Percentiles rank a stretch among this genome's conserved stretches.
These are phyloP conservation scores for Mythimna loreyi DNA, from an alignment of 2,888 invertebrate genomes.

Conservation along the genomic window DNA sequence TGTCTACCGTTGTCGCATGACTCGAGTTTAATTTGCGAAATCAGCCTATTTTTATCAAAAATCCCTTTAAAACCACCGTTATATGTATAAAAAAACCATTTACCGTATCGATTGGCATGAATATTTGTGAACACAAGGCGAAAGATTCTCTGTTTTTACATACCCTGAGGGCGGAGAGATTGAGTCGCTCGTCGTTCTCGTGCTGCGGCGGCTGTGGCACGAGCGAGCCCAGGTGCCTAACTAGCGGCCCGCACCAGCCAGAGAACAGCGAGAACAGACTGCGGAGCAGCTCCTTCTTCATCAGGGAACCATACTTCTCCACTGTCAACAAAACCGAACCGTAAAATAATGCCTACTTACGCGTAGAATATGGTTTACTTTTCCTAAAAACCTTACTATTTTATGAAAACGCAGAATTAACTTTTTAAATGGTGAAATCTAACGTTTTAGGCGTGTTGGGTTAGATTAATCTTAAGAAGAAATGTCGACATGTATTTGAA, in stretches of 20 bases:
- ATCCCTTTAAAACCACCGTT: too few relatives aligned
- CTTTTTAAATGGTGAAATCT: neutral
- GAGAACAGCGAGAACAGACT: slow-evolving; percentile 98
- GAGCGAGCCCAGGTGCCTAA: slow-evolving; percentile 92
- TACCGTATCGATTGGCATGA: neutral
- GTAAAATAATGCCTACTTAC: neutral
- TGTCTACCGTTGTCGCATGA: too few relatives aligned
- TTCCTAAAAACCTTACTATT: neutral
- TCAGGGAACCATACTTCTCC: slow-evolving; percentile 95
- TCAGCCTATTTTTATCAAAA: too few relatives aligned
- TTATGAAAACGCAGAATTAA: neutral
- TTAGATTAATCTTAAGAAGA: neutral
- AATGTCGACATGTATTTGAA: neutral
- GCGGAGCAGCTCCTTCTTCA: slow-evolving; percentile 96
- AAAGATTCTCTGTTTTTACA: neutral
- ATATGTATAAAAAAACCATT: too few relatives aligned
- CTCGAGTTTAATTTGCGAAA: too few relatives aligned
- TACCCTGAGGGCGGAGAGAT: slow-evolving; percentile 92
- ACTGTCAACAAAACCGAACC: slow-evolving; percentile 88
- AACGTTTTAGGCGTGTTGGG: neutral
- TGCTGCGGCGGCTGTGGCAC: slow-evolving; percentile 79
- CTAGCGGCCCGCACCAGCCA: slow-evolving; percentile 98
- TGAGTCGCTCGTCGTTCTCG: slow-evolving; percentile 91
- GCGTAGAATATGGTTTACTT: neutral
- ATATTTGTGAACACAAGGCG: neutral